Conservation (phyloP, 2,888 invertebrate genomes). For the Hipparchia sbordonii region DNA sequence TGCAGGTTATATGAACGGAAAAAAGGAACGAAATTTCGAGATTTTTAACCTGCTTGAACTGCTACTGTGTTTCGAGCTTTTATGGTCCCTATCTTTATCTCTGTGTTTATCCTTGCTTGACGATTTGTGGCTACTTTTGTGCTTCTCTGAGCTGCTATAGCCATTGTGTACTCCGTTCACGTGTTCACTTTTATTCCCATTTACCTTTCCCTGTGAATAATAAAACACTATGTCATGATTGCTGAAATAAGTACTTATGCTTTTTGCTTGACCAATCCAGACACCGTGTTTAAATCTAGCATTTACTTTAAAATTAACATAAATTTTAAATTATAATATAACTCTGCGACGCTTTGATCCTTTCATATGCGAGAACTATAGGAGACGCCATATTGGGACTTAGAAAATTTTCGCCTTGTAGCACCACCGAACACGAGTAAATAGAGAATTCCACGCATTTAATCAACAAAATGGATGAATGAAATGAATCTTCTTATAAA, state of each 20-base stretch:
- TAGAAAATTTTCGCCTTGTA: slow-evolving; percentile 83
- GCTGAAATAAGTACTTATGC: not conserved
- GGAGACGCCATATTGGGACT: slow-evolving; percentile 95
- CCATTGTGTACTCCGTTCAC: slow-evolving; percentile 93
- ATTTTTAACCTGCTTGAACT: slow-evolving; percentile 78
- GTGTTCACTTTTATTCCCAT: slow-evolving; percentile 83
- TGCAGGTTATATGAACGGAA: not conserved
- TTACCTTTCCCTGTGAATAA: slow-evolving; percentile 74
- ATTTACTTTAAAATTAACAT: slow-evolving; percentile 24
- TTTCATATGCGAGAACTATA: slow-evolving; percentile 82
- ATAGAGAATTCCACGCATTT: slow-evolving; percentile 51
- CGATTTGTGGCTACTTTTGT: slow-evolving; percentile 85
- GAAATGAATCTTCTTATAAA: slow-evolving; percentile 43
- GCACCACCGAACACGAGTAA: slow-evolving; percentile 78
- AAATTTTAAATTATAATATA: slow-evolving; percentile 31
- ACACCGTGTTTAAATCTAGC: not conserved
- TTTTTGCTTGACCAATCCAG: not conserved
- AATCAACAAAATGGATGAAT: slow-evolving; percentile 29
- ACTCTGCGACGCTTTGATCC: slow-evolving; percentile 66
- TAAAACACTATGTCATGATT: slow-evolving; percentile 32
- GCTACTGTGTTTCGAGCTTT: slow-evolving; percentile 78
- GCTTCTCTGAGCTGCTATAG: slow-evolving; percentile 81
- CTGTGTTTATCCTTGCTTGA: slow-evolving; percentile 87
- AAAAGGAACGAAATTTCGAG: slow-evolving; percentile 59
- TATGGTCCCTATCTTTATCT: slow-evolving; percentile 85